These are phyloP conservation scores for Euzetes globulus DNA, from an alignment of 2,888 invertebrate species.

Conservation along the genomic window DNA sequence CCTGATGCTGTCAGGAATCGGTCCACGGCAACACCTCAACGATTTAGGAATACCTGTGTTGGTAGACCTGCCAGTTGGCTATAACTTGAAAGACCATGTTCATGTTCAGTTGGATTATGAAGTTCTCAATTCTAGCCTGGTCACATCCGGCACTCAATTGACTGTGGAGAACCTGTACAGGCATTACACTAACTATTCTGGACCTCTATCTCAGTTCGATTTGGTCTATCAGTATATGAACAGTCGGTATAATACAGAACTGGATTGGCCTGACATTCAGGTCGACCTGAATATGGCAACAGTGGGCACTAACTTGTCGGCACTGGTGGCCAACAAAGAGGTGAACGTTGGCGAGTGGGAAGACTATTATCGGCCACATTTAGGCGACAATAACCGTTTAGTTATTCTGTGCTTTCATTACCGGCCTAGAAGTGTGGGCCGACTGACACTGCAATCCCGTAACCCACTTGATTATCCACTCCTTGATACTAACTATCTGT, in stretches of 20 bases:
- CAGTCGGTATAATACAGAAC: background rate
- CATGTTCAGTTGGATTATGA: slow-evolving; percentile 15
- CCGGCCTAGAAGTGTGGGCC: slow-evolving; percentile 7
- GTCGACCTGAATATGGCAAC: slow-evolving; percentile 11
- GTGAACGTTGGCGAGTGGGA: slow-evolving; percentile 29
- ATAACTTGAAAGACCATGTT: slow-evolving; percentile 23
- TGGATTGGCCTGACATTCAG: slow-evolving; percentile 28
- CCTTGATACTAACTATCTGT: slow-evolving; percentile 18
- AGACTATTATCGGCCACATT: slow-evolving; percentile 15
- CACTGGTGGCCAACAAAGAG: no score
- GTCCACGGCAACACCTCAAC: slow-evolving; percentile 13
- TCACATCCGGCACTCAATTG: slow-evolving; percentile 4
- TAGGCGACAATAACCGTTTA: slow-evolving; percentile 3
- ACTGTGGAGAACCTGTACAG: slow-evolving; percentile 2
- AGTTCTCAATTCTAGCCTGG: background rate
- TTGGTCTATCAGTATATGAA: slow-evolving; percentile 8
- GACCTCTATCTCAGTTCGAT: slow-evolving; percentile 26
- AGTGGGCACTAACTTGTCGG: no score
- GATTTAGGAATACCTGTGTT: slow-evolving; percentile 1
- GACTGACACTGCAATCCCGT: slow-evolving; percentile 13
- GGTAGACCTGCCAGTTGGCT: slow-evolving; percentile 26
- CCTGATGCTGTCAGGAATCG: slow-evolving; percentile 31
- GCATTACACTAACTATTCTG: background rate
- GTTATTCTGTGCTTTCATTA: background rate
- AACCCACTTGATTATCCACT: slow-evolving; percentile 14